Base-by-base conservation (phyloP, 1,140 invertebrate genomes). In the Campodea augens region DNA sequence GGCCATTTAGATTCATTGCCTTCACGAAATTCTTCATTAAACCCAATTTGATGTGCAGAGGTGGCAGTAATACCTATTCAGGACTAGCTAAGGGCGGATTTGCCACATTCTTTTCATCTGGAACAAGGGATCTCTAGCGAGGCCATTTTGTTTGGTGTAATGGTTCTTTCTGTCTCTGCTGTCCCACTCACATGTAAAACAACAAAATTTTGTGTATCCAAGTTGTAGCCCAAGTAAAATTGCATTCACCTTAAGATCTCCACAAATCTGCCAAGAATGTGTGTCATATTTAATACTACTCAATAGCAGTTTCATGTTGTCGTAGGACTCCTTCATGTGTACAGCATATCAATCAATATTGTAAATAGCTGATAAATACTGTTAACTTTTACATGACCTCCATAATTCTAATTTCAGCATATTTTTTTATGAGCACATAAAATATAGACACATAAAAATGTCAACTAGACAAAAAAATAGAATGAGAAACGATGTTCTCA, bases 1-100 rank as follows among this genome's bases (percentile, higher is more conserved):
- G 21, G 1, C 24, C 25, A 13, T 4, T 19, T 13, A n/a, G 22
- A 25, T 27, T 13, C 23, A 47, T 5, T 19, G 48, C 48, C 25
- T 51, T 51, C 10, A 49, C 37, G 23, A 51, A 50, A 22, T 52
- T 45, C 39, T 51, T 50, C 40, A 50, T 50, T 27, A 50, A n/a
- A 19, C 48, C 48, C 18, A 51, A 41, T 24, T 50, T 50, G 21
- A 51, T 50, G 36, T 50, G 49, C 15, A 50, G 41, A 19, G 49
- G 47, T 29, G 49, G 48, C 1, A 50, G 27, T 5, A 46, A 20
- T 43, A 49, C 18, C 5, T 50, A 49, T 15, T 44, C 20, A 13
- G 47, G 47, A n/a, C 49, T 25, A 13, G 45, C 24, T 24, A 50
- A 2, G 24, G 48, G 47, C 7, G 7, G 27, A 32, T 32, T 7